Base-by-base conservation (phyloP, 2,888 invertebrate species). In the Drosophila setosimentum region DNA sequence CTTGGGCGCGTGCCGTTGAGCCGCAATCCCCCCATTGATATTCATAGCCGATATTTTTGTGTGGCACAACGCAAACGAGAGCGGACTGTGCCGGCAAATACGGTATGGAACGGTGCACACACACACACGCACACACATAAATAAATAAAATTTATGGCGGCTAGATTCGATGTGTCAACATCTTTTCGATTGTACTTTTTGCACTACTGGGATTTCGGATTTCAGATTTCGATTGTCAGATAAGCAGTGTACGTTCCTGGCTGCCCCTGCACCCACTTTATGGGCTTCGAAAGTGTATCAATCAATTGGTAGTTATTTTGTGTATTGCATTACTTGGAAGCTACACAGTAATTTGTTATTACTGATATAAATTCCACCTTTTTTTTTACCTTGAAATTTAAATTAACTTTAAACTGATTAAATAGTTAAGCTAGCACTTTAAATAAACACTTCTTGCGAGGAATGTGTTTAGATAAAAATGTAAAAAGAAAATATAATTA, bases 71-170 rank as follows among this genome's bases (percentile, higher is more conserved):
- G 45, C 45, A 45, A 45, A 45, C 45, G 45, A 24, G 68, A 84
- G 73, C 70, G 60, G 81, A 63, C 65, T 67, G 67, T 53, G 78
- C 76, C 78, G 51, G 32, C 21, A 32, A 79, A 73, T 83, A 72
- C 81, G 76, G 76, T 68, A 73, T 76, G 68, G 45, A 7, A 45
- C 21, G 33, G 33, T 13, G 11, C 21, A 21, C 13, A 42, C 21
- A 21, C n/a, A 42, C 7, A 37, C 33, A 33, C 16, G 1, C 45
- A 45, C 45, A 45, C 54, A 79, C 69, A 82, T 85, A 87, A 89
- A 89, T 89, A 87, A 87, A 87, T 87, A 87, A 86, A 89, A 89
- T 89, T 85, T 83, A 89, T 89, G 85, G 87, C 83, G 79, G 63
- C 68, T 68, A 77, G 64, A 78, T 68, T 76, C 76, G 73, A 74